These are phyloP conservation scores for Holacanthella duospinosa DNA, from an alignment of 2,888 invertebrate genomes.

Conservation along the genomic window DNA sequence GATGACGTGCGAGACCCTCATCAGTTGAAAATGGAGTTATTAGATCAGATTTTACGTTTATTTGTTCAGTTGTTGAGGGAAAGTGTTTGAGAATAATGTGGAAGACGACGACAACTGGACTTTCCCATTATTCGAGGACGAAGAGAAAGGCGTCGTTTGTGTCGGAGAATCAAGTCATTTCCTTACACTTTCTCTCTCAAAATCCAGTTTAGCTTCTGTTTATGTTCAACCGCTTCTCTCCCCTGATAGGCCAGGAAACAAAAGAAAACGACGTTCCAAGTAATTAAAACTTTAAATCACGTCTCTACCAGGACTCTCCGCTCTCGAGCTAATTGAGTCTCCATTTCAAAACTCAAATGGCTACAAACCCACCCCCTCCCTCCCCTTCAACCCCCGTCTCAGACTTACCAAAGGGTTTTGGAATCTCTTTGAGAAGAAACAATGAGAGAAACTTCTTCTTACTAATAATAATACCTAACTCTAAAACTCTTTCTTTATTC, in stretches of 20 bases:
- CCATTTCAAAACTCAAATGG: neutral
- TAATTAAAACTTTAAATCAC: conserved; percentile 5
- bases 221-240: neutral
- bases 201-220: neutral
- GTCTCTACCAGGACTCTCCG: neutral
- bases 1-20: conserved; percentile 27
- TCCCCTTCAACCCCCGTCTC: too few relatives aligned
- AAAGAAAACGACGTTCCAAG: neutral
- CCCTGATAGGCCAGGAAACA: neutral
- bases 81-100: conserved; percentile 8
- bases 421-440: too few relatives aligned
- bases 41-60: conserved; percentile 29
- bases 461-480: too few relatives aligned
- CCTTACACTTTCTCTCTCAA: neutral
- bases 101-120: neutral
- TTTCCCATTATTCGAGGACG: too few relatives aligned
- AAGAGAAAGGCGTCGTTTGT: too few relatives aligned
- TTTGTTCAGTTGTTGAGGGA: conserved; percentile 8
- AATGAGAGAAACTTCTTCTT: too few relatives aligned
- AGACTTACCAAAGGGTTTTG: too few relatives aligned
- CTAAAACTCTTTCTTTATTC: too few relatives aligned
- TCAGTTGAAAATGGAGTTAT: conserved; percentile 28
- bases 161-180: neutral
- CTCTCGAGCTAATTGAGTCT: neutral
- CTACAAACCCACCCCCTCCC: neutral